Evolutionary conservation across 2,797 vertebrate genomes (phyloP), one percentile per base, ranked within the genome.

Genomic region (Esox lucius): DNA sequence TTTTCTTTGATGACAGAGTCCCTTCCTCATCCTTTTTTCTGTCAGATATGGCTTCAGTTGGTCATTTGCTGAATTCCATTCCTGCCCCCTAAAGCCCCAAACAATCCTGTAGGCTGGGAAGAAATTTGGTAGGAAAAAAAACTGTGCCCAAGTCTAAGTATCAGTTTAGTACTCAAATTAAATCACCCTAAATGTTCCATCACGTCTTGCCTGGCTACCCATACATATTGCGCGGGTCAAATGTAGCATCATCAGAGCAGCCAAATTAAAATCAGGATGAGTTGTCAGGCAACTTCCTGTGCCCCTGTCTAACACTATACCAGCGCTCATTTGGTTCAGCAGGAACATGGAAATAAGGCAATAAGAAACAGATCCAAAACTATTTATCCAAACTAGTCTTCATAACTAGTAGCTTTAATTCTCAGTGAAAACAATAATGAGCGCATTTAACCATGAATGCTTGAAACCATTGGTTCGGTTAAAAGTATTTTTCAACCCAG

Each of bases 41-140:
- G 85, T 88, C 76, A 31, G 83, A 78, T 89, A 89, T 90, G 91
- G 89, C 89, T 92, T 90, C 77, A 80, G 84, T 77, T 79, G 74
- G 75, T 83, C 70, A 80, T 80, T 56, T 74, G 76, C 75, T 75
- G 68, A 85, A 70, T 67, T 61, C 56, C 56, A 67, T 33, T 16
- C 17, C 17, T 5, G 33, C 15, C 76, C 49, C 65, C 77, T 78
- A 53, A 53, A 16, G 6, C 49, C 56, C 56, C 24, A 61, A 9
- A 15, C 19, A 56, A 7, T 26, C 22, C 56, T 61, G n/a, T 61
- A 61, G 56, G 56, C n/a, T 12, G n/a, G 22, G n/a, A 3, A 3
- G 22, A 61, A 24, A 46, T 12, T 11, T 46, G 12, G 42, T 42
- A 2, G 39, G 3, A 31, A 42, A 9, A 42, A 42, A 42, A 42